Evolutionary conservation across 2,888 invertebrate genomes (phyloP), one percentile per base, ranked within the genome.

Genomic region (Cephonodes hylas): DNA sequence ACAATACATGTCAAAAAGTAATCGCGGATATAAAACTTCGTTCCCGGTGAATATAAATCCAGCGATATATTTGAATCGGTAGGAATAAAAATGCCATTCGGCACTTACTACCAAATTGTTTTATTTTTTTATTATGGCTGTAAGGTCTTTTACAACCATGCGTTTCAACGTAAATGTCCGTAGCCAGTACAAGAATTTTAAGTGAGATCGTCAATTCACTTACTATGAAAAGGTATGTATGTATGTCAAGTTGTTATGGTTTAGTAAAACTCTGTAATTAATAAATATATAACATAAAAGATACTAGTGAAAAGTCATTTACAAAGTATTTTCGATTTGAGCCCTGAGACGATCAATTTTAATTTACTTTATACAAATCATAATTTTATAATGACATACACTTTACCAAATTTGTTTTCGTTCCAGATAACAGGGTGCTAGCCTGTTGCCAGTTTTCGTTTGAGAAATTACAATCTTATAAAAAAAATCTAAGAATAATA

Each of bases 91-190:
- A 15, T 6, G 25, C 25, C 15, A 48, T n/a, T n/a, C 48, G 25
- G 25, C 25, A 48, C 25, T 48, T 25, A 48, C 25, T 25, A 7
- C 25, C 25, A 48, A 27, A 48, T 48, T 48, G 48, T 48, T 48
- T 48, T 48, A 48, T 25, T 48, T n/a, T 15, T 48, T 48, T 48
- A n/a, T 48, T 48, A 48, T 48, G 48, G 25, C 25, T 48, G 25
- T 27, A 23, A 48, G 48, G n/a, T 25, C 25, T 23, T 25, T 48
- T 23, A n/a, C 10, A 20, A 20, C 20, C 20, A 10, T n/a, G 6
- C 25, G n/a, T 6, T n/a, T 15, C n/a, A 6, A 25, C 23, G 23
- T n/a, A 25, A 6, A 48, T 48, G 3, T 44, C 10, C 8, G 3
- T 2, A 1, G 48, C 13, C 3, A n/a, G 3, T 13, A 25, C 6